Percentiles rank a stretch among this genome's conserved stretches.
Evolutionary conservation across 1,140 invertebrate species (phyloP).

Genomic region (Cecropterus lyciades): DNA sequence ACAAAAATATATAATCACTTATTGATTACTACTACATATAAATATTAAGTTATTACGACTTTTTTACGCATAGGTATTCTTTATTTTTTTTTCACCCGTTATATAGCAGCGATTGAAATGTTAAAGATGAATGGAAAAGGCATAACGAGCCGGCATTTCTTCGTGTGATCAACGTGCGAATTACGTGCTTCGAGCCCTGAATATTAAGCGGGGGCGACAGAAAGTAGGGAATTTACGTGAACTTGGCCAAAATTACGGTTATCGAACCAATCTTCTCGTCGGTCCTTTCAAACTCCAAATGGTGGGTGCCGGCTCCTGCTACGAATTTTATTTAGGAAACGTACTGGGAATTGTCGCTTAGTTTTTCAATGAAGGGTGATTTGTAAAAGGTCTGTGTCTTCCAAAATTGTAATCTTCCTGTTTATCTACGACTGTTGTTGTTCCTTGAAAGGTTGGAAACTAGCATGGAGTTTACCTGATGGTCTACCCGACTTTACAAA

Average conservation of each 20-base stretch:
- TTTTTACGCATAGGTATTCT: neutral
- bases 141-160: conserved; percentile 41
- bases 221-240: conserved; percentile 54
- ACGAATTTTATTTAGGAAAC: conserved; percentile 44
- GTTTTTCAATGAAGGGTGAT: conserved; percentile 46
- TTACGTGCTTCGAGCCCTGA: conserved; percentile 64
- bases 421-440: too few species aligned
- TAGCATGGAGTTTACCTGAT: too few species aligned
- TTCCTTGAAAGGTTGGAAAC: too few species aligned
- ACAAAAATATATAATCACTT: too few species aligned
- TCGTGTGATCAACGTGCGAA: conserved; percentile 63
- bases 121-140: conserved; percentile 28
- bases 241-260: conserved; percentile 63
- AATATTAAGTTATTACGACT: too few species aligned
- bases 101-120: neutral
- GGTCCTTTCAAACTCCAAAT: conserved; percentile 44
- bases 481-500: too few species aligned
- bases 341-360: conserved; percentile 29
- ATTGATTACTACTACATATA: too few species aligned
- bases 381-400: neutral
- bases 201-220: conserved; percentile 56
- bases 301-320: conserved; percentile 24
- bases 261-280: conserved; percentile 53
- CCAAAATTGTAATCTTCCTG: too few species aligned
- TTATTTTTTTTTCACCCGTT: neutral